A percentile compares a stretch with the other conserved stretches of the same genome.
These are phyloP conservation scores for Rhabdomys pumilio DNA, from an alignment of 2,797 vertebrate species.

Conservation along the genomic window DNA sequence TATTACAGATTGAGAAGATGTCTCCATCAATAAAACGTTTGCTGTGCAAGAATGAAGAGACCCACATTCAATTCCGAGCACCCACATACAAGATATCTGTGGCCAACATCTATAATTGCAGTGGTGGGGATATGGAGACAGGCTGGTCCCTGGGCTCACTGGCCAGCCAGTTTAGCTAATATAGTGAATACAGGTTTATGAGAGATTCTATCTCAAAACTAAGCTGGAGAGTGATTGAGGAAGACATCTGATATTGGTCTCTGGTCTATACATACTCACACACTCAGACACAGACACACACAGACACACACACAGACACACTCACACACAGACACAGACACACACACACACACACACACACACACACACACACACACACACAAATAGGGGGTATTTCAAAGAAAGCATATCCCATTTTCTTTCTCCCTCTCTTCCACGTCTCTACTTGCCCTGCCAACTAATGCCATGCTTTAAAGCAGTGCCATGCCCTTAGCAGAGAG, in stretches of 20 bases:
- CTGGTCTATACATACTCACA: not conserved
- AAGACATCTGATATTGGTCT: not conserved
- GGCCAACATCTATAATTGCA: not conserved
- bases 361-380: not conserved
- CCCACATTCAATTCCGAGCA: not conserved
- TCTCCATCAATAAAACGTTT: not conserved
- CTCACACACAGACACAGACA: not conserved
- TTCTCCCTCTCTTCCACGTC: not conserved
- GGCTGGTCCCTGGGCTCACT: not conserved
- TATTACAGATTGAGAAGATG: not conserved
- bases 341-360: not conserved
- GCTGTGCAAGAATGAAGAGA: not conserved
- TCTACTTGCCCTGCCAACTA: not conserved
- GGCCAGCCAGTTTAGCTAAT: not conserved
- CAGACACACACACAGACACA: not conserved
- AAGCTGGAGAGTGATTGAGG: not conserved
- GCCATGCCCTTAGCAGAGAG: not conserved
- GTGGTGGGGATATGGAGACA: not conserved
- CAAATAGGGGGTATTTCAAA: not conserved
- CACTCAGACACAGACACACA: not conserved
- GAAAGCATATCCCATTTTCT: not conserved
- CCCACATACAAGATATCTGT: not conserved
- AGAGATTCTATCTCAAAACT: not conserved
- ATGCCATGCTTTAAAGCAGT: not conserved
- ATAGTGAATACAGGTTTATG: not conserved